phyloP scores from a whole-genome alignment of 2,797 vertebrate genomes.

The Ispidina picta region DNA sequence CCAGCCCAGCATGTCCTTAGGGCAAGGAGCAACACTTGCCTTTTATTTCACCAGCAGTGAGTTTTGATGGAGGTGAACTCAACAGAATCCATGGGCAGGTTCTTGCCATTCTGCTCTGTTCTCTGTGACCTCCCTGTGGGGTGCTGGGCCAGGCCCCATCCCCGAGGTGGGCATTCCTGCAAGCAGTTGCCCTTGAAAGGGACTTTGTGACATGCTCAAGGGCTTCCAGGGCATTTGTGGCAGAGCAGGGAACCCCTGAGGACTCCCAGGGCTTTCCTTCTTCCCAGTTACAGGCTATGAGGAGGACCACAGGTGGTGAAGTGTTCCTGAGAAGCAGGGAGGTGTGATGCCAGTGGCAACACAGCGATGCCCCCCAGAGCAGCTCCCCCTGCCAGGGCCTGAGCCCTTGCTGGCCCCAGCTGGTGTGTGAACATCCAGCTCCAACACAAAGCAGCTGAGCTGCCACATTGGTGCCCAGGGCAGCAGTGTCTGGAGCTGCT shows the following conservation, averaged over 20 bases:
- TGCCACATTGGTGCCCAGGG: neutral
- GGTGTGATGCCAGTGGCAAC: neutral
- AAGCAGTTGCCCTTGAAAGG: neutral
- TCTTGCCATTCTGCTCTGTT: neutral
- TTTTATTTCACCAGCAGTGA: neutral
- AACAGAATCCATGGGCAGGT: neutral
- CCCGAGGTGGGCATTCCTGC: fast-evolving
- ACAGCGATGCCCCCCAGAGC: fast-evolving
- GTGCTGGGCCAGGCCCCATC: neutral
- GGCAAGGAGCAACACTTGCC: neutral
- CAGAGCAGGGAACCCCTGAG: neutral
- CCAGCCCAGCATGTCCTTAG: neutral
- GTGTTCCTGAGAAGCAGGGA: neutral
- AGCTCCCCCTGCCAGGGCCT: neutral
- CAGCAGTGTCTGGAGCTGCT: neutral
- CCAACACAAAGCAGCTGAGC: neutral
- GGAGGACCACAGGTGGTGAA: neutral
- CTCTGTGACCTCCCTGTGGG: neutral
- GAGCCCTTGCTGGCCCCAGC: neutral
- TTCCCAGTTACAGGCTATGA: neutral
- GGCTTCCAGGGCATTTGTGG: neutral
- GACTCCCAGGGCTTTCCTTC: neutral
- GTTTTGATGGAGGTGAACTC: neutral
- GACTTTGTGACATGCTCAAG: neutral
- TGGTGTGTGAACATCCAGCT: neutral